A percentile compares a stretch with the other conserved stretches of the same genome.
These are phyloP conservation scores for Rhynchomys soricoides DNA, from an alignment of 2,113 vertebrate genomes.

Conservation along the genomic window DNA sequence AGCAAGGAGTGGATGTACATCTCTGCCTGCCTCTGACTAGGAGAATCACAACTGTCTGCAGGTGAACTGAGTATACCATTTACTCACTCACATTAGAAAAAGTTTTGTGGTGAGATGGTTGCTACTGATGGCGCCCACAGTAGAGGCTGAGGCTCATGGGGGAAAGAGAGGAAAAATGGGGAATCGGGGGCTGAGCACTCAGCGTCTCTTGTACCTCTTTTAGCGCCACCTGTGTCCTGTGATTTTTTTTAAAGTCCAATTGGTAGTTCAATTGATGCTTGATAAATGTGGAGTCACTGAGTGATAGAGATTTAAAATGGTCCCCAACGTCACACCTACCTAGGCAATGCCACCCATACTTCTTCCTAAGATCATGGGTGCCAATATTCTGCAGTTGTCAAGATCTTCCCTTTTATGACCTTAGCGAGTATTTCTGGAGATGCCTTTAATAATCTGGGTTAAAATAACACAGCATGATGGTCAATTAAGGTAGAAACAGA, in stretches of 20 bases:
- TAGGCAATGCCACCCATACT: background rate
- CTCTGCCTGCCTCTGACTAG: background rate
- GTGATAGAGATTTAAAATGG: background rate
- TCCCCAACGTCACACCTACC: background rate
- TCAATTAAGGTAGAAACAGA: background rate
- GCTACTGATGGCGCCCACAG: fast-evolving
- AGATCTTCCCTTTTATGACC: background rate
- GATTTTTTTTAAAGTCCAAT: background rate
- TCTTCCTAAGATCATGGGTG: background rate
- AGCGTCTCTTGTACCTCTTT: background rate
- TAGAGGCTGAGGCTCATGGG: background rate
- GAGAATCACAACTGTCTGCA: background rate
- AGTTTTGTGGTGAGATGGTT: background rate
- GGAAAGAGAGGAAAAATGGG: background rate
- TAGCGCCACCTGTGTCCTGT: background rate
- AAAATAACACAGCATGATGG: background rate
- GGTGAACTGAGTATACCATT: background rate
- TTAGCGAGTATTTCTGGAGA: slow-evolving; percentile 6
- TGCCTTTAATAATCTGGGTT: background rate
- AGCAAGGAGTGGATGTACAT: background rate
- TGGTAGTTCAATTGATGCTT: too few species aligned
- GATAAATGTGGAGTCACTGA: background rate
- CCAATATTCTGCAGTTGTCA: background rate
- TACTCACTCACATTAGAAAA: too few species aligned
- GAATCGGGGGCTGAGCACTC: background rate